Evolutionary conservation across 2,797 vertebrate genomes (phyloP), one percentile per base, ranked within the genome.

Genomic region (Serranus cabrilla): DNA sequence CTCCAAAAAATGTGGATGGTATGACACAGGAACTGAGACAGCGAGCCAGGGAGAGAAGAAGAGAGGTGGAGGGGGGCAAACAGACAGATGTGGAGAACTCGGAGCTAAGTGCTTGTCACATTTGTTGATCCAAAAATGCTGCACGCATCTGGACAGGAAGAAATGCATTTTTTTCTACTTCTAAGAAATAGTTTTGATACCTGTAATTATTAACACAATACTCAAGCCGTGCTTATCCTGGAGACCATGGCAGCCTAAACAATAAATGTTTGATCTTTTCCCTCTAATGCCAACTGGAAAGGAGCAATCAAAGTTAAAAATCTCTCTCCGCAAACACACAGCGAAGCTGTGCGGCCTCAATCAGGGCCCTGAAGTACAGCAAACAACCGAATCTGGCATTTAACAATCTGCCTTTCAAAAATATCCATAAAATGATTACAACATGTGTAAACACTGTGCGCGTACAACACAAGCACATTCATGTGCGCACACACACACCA

Each of bases 371-470:
- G 77, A 55, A 81, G 81, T 65, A 57, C 66, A 52, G 80, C 76
- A 82, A 88, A 87, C 76, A 71, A 79, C 80, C 80, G 9, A 80
- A 89, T 80, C 89, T 71, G 85, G 78, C 87, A 58, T 89, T 86
- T 84, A 87, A 92, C 89, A 89, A 87, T 85, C 68, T 51, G 76
- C 71, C 75, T 81, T 87, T 92, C 79, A 85, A 89, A 93, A 89
- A 91, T 80, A 89, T 90, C 88, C 84, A 89, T 89, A 91, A 90
- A 92, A 86, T 82, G 80, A 92, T 91, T 89, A 87, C 84, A 89
- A 89, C 88, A 85, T 91, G 91, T 92, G 92, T 93, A 93, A 91
- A 92, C 90, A 92, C 25, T 58, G 86, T 71, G 83, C 74, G 13
- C 9, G 47, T 76, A 73, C 52, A 45, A 76, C 7, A 9, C 71